Evolutionary conservation across 92 coral and sea anemone genomes (phyloP).

Genomic region (Micromussa lordhowensis): DNA sequence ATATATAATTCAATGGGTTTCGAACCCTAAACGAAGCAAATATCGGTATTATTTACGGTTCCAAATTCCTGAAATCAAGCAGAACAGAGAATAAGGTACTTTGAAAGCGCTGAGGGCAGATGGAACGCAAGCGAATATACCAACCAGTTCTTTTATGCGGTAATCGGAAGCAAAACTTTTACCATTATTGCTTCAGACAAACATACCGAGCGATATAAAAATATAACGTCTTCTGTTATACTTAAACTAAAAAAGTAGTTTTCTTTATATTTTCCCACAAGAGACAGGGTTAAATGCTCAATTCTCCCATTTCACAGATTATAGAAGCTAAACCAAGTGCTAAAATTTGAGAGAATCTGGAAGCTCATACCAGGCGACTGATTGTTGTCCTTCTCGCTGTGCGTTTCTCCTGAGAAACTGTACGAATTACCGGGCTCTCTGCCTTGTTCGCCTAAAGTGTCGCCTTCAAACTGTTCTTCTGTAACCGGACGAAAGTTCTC

Average conservation of each 20-base stretch:
- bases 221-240: neutral
- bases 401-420: slow-evolving; percentile 28
- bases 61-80: neutral
- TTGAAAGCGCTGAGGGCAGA: neutral
- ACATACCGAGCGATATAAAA: neutral
- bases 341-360: slow-evolving; percentile 96
- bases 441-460: slow-evolving; percentile 33
- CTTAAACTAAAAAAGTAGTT: neutral
- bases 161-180: neutral
- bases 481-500: slow-evolving; percentile 52
- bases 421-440: slow-evolving; percentile 5
- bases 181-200: neutral
- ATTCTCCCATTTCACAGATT: slow-evolving; percentile 71
- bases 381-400: slow-evolving; percentile 37
- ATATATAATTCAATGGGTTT: neutral
- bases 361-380: slow-evolving; percentile 85
- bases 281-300: slow-evolving; percentile 40
- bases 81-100: neutral
- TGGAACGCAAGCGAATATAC: slow-evolving; percentile 6
- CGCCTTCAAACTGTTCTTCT: slow-evolving; percentile 33
- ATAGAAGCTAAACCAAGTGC: slow-evolving; percentile 26
- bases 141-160: neutral
- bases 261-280: neutral
- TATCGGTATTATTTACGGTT: neutral
- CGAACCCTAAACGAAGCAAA: neutral